These are phyloP conservation scores for Salmo trutta DNA, from an alignment of 2,797 vertebrate genomes.

Conservation along the genomic window DNA sequence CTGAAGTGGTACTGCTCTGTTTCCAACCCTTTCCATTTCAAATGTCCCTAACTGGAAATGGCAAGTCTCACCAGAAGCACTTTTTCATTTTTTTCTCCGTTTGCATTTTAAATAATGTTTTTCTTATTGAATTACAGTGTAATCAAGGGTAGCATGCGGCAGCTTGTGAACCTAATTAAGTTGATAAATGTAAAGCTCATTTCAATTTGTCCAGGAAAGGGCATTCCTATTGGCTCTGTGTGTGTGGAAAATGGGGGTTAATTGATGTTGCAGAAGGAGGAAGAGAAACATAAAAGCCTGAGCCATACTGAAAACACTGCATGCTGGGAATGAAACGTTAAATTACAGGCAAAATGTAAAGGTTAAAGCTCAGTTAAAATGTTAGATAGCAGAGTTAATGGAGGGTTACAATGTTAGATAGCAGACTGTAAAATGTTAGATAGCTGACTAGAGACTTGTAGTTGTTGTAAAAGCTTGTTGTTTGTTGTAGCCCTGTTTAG, in stretches of 20 bases:
- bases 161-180: constrained; percentile 49
- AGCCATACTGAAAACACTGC: constrained; percentile 29
- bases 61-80: not conserved
- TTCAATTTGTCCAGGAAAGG: constrained; percentile 50
- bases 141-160: constrained; percentile 40
- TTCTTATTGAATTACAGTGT: constrained; percentile 42
- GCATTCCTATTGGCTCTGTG: constrained; percentile 40
- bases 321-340: constrained; percentile 19
- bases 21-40: constrained; percentile 6
- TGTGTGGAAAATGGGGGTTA: constrained; percentile 50
- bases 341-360: constrained; percentile 44
- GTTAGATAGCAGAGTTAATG: not conserved
- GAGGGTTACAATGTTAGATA: not conserved
- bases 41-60: constrained; percentile 19
- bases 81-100: not conserved
- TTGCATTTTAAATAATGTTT: constrained; percentile 14
- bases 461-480: too few relatives aligned
- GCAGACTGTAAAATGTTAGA: constrained; percentile 10
- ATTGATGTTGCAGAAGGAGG: constrained; percentile 53
- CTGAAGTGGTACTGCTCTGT: not conserved
- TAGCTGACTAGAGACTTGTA: constrained; percentile 1
- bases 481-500: not conserved
- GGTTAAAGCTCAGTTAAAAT: constrained; percentile 37
- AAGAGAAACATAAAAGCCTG: constrained; percentile 42
- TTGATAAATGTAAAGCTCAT: constrained; percentile 53